Evolutionary conservation across 2,113 vertebrate species (phyloP).

Genomic region (Gymnocephalus cernua): DNA sequence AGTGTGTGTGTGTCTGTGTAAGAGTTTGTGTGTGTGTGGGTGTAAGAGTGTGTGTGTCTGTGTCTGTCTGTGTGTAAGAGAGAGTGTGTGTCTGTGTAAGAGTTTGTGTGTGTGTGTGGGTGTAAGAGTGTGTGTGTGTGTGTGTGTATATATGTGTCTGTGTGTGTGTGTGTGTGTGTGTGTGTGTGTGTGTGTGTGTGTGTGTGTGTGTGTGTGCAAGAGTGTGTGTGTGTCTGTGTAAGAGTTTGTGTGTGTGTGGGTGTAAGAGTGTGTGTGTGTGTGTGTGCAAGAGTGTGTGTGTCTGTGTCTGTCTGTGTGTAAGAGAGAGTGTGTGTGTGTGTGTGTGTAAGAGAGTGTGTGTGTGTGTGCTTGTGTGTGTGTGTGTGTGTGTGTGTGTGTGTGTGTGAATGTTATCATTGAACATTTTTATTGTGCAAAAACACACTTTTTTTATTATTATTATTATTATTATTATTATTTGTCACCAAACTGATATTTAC

Average conservation of each 20-base stretch:
- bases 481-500: too few species aligned
- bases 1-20: constrained; percentile 15
- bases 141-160: too few species aligned
- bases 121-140: not conserved
- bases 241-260: not conserved
- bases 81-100: constrained; percentile 14
- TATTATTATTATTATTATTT: too few species aligned
- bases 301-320: not conserved
- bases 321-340: not conserved
- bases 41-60: not conserved
- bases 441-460: too few species aligned
- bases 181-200: not conserved
- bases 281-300: not conserved
- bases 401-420: too few species aligned
- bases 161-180: constrained; percentile 9
- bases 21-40: not conserved
- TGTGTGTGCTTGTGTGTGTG: constrained; percentile 2
- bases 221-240: not conserved
- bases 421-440: too few species aligned
- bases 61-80: too few species aligned
- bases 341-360: not conserved
- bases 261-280: not conserved
- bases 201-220: constrained; percentile 3
- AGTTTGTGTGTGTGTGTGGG: not conserved
- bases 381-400: not conserved